Percentiles rank a stretch among this genome's conserved stretches.
These are phyloP conservation scores for Autographa pulchrina DNA, from an alignment of 2,888 invertebrate species.

Conservation along the genomic window DNA sequence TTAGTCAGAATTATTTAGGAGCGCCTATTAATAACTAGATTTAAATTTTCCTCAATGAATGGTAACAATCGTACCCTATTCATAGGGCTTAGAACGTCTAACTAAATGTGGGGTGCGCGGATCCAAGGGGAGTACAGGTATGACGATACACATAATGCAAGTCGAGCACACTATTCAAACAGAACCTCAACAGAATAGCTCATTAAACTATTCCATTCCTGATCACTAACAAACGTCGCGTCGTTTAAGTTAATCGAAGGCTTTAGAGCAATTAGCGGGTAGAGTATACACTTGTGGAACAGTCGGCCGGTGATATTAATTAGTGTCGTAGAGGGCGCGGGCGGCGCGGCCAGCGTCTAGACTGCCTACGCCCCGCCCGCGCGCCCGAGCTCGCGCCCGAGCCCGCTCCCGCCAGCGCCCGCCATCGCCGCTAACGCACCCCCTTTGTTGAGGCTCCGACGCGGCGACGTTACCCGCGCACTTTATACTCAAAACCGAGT, in stretches of 20 bases:
- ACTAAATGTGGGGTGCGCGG: background rate
- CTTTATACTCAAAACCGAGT: constrained; percentile 32
- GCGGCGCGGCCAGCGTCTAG: constrained; percentile 71
- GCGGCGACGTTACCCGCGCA: constrained; percentile 37
- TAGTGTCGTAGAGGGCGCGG: constrained; percentile 69
- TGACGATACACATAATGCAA: background rate
- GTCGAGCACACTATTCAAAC: background rate
- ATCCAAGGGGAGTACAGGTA: background rate
- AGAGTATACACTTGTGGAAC: constrained; percentile 55
- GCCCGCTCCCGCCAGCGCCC: constrained; percentile 36
- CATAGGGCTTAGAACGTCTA: background rate
- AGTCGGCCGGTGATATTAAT: constrained; percentile 73
- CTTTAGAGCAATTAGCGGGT: constrained; percentile 56
- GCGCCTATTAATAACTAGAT: background rate
- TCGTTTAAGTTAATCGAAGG: constrained; percentile 55
- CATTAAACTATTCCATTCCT: constrained; percentile 30
- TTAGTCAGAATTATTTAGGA: background rate
- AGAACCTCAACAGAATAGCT: constrained; percentile 3
- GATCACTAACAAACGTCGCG: constrained; percentile 28
- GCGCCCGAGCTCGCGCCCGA: constrained; percentile 26
- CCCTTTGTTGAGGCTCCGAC: constrained; percentile 56
- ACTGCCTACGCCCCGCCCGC: constrained; percentile 67
- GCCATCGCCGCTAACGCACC: constrained; percentile 58
- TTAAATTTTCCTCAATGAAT: background rate
- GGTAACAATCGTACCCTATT: background rate